Conservation (phyloP, 2,113 vertebrate species). For the Rousettus leschenaultii region DNA sequence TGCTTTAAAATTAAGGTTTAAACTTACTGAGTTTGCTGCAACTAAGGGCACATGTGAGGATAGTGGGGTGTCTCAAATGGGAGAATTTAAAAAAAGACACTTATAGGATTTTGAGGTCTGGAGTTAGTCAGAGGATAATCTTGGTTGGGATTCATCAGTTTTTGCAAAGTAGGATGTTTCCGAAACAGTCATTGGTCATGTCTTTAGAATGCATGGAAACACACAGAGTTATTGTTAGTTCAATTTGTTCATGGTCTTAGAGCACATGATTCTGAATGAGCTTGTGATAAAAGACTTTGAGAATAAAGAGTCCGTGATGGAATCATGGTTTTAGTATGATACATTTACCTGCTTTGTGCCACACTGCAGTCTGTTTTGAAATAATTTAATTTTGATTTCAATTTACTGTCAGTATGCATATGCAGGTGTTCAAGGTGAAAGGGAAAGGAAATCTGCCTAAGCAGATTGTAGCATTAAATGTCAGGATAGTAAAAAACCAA, state of each 20-base stretch:
- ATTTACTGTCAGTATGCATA: neutral
- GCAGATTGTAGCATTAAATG: neutral
- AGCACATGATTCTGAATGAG: neutral
- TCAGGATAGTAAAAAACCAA: neutral
- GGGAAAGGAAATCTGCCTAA: neutral
- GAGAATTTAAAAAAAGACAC: rapidly evolving
- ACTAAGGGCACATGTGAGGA: neutral
- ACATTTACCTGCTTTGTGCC: neutral
- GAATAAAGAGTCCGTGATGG: neutral
- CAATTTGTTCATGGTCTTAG: neutral
- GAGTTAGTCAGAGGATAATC: neutral
- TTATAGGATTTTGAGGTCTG: neutral
- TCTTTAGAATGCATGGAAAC: neutral
- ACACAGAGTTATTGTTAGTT: neutral
- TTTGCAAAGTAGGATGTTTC: neutral
- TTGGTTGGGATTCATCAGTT: neutral
- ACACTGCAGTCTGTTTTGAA: neutral
- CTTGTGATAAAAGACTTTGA: neutral
- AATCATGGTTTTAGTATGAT: neutral
- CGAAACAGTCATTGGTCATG: neutral
- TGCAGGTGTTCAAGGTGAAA: neutral
- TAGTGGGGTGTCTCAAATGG: neutral
- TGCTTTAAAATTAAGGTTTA: neutral
- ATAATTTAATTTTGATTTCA: neutral
- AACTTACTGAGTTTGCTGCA: neutral